phyloP scores from a whole-genome alignment of 2,113 vertebrate species.

The Alligator mississippiensis region DNA sequence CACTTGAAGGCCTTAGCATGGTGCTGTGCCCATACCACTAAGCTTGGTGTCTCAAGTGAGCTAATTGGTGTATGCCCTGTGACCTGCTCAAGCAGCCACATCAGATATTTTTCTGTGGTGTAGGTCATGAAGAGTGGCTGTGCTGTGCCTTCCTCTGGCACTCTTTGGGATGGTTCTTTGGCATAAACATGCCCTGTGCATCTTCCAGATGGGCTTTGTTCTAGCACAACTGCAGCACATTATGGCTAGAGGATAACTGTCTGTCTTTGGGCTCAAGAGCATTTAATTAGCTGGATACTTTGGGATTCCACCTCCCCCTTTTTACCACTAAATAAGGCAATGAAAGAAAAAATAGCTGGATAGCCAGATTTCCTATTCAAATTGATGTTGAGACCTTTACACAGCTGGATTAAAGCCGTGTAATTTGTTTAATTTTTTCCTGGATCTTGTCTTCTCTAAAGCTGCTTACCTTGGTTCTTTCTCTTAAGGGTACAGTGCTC shows the following conservation, averaged over 20 bases:
- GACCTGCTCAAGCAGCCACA: too few species aligned
- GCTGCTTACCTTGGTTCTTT: background rate
- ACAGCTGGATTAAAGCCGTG: background rate
- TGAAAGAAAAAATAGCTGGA: background rate
- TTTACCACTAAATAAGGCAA: background rate
- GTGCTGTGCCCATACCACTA: fast-evolving
- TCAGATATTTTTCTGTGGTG: too few species aligned
- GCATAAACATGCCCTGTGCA: too few species aligned
- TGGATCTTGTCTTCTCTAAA: background rate
- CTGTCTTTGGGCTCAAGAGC: too few species aligned
- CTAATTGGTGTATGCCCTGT: background rate
- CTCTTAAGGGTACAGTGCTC: background rate
- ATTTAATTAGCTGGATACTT: background rate
- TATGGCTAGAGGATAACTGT: too few species aligned
- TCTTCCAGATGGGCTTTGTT: background rate
- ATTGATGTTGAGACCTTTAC: background rate
- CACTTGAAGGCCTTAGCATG: fast-evolving
- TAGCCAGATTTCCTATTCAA: background rate
- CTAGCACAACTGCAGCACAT: background rate
- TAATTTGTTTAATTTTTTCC: background rate
- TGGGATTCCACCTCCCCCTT: background rate
- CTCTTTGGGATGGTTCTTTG: too few species aligned
- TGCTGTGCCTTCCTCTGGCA: too few species aligned
- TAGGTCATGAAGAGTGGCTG: too few species aligned
- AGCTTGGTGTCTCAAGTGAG: background rate